Conservation (phyloP, 2,113 vertebrate species). For the Cavia porcellus region DNA sequence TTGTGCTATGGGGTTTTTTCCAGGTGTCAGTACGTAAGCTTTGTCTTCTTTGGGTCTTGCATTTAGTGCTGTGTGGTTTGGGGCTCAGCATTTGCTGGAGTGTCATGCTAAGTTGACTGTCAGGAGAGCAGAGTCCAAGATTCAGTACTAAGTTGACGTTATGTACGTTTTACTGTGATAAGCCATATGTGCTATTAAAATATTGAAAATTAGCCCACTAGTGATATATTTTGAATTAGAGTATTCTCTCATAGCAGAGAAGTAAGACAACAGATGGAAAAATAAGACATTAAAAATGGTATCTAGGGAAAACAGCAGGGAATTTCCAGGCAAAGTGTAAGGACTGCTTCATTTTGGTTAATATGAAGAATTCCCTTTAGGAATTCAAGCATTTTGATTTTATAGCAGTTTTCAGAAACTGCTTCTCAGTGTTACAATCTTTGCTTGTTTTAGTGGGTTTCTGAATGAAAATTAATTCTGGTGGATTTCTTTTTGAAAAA, state of each 20-base stretch:
- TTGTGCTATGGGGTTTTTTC: not conserved
- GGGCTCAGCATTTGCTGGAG: not conserved
- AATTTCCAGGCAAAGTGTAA: not conserved
- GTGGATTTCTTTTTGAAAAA: not conserved
- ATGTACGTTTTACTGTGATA: not conserved
- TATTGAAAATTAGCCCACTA: not conserved
- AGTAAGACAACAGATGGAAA: not conserved
- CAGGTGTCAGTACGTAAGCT: not conserved
- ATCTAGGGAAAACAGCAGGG: not conserved
- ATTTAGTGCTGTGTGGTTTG: not conserved
- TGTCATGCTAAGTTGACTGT: not conserved
- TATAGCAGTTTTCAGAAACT: not conserved
- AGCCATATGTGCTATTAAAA: not conserved
- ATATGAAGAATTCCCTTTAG: not conserved
- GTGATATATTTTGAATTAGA: not conserved
- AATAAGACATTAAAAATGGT: not conserved
- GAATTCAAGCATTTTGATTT: not conserved
- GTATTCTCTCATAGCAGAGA: not conserved
- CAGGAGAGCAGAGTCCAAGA: not conserved
- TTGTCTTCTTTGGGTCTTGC: rapidly evolving
- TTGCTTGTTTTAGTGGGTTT: not conserved
- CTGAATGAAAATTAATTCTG: not conserved
- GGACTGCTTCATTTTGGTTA: not conserved
- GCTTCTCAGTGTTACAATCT: not conserved
- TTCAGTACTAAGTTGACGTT: not conserved